Evolutionary conservation across 2,113 vertebrate species (phyloP).

Genomic region (Blennius ocellaris): DNA sequence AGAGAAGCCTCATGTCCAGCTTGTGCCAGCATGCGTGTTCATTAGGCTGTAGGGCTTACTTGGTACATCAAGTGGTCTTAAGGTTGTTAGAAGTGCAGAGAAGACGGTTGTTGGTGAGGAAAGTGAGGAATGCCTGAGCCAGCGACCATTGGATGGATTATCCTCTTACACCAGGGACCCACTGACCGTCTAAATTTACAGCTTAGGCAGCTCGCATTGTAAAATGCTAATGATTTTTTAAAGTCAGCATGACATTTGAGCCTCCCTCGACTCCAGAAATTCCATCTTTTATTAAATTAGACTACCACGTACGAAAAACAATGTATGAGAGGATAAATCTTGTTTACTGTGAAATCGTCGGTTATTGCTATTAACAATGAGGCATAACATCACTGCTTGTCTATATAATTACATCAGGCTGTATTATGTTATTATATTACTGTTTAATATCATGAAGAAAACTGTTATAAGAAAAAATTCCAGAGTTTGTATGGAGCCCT

Average conservation of each 20-base stretch:
- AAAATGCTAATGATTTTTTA: background rate
- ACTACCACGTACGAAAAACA: background rate
- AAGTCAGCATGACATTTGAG: background rate
- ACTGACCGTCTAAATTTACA: background rate
- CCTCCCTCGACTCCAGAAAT: background rate
- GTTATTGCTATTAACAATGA: background rate
- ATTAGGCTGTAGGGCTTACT: conserved; percentile 12
- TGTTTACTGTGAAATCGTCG: background rate
- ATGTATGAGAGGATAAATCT: background rate
- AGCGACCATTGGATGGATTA: conserved; percentile 18
- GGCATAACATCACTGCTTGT: background rate
- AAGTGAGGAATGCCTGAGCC: background rate
- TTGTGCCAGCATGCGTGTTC: background rate
- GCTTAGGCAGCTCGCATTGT: background rate
- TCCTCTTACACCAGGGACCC: background rate
- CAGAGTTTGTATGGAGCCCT: no score
- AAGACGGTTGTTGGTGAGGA: background rate
- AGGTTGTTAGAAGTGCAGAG: background rate
- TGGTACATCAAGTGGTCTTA: conserved; percentile 27
- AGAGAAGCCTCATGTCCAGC: background rate
- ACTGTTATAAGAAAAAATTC: no score
- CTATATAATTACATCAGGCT: background rate
- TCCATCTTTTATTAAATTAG: background rate
- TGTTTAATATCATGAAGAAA: no score
- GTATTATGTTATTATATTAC: background rate